These are phyloP conservation scores for Syrrhaptes paradoxus DNA, from an alignment of 2,113 vertebrate species.

Conservation along the genomic window DNA sequence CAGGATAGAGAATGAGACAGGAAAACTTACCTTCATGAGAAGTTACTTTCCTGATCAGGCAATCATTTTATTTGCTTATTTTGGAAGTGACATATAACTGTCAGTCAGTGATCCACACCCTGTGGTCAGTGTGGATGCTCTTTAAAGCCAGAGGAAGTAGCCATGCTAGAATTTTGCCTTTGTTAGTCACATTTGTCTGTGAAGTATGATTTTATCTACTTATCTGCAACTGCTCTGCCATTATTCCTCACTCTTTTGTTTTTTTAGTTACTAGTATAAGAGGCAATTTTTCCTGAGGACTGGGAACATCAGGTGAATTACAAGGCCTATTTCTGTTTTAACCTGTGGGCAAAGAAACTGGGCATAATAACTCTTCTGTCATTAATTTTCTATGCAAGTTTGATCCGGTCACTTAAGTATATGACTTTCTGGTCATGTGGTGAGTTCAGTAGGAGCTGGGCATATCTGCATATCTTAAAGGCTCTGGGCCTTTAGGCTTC, in stretches of 20 bases:
- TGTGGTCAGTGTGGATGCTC: rapidly evolving
- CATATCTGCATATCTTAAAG: not conserved
- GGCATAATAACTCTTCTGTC: not conserved
- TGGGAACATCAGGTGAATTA: not conserved
- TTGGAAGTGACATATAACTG: rapidly evolving
- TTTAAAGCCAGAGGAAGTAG: not conserved
- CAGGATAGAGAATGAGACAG: not conserved
- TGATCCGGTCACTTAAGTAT: not conserved
- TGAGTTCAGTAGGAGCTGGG: not conserved
- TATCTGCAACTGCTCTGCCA: not conserved
- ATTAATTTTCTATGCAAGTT: not conserved
- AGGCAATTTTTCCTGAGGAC: not conserved
- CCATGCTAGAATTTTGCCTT: not conserved
- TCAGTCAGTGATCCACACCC: not conserved
- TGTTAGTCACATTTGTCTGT: not conserved
- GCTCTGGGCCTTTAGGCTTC: not conserved
- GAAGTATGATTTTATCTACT: not conserved
- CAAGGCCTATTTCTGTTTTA: not conserved
- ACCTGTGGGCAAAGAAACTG: not conserved
- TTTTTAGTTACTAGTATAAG: not conserved
- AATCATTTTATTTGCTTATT: not conserved
- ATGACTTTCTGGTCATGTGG: rapidly evolving
- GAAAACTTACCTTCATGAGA: not conserved
- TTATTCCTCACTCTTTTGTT: not conserved
- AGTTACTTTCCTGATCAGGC: not conserved